Percentiles rank a stretch among this genome's conserved stretches.
Conservation (phyloP, 64 coral and sea anemone species). For the Cladopsammia gracilis region DNA sequence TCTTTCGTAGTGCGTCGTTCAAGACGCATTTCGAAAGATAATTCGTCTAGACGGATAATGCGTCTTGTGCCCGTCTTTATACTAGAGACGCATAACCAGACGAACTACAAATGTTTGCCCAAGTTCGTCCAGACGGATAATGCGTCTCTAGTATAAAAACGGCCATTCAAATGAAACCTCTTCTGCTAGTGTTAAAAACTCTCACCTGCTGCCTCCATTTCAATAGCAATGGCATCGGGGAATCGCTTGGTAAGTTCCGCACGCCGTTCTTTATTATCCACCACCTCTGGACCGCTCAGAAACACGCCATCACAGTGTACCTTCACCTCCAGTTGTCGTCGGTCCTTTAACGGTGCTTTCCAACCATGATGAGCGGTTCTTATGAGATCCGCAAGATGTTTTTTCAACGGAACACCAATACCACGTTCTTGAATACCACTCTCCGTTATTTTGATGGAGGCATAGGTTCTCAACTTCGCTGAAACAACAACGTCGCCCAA, state of each 20-base stretch:
- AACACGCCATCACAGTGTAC: conserved; percentile 1
- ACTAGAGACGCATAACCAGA: no score
- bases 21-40: no score
- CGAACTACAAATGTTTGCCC: no score
- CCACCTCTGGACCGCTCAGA: conserved; percentile 26
- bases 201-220: conserved; percentile 54
- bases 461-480: not conserved
- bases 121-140: no score
- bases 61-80: no score
- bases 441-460: not conserved
- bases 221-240: conserved; percentile 21
- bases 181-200: no score
- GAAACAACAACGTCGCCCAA: conserved; percentile 7
- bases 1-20: no score
- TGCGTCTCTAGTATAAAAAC: no score
- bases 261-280: not conserved
- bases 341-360: conserved; percentile 2
- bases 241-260: not conserved
- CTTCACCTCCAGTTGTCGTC: not conserved
- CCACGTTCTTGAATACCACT: not conserved
- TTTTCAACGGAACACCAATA: no score
- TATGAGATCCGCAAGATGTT: not conserved
- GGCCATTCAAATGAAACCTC: no score
- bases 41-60: no score
- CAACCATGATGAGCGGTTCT: not conserved